Conservation (phyloP, 2,888 invertebrate genomes). For the Cyclophora punctaria region DNA sequence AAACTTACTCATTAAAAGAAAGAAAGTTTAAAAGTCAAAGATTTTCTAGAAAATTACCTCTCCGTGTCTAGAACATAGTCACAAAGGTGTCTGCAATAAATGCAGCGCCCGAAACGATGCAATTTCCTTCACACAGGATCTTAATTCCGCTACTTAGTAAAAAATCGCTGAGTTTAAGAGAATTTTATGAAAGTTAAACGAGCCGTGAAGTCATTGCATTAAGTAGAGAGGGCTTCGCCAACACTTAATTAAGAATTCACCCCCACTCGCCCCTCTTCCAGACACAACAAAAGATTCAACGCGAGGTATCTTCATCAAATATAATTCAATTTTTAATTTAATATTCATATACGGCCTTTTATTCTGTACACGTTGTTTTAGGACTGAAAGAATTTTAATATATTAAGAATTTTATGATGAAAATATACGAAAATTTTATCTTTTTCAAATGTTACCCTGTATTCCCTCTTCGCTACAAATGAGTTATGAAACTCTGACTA, state of each 20-base stretch:
- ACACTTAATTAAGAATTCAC: slow-evolving; percentile 73
- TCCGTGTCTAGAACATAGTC: too few species aligned
- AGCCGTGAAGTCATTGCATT: slow-evolving; percentile 71
- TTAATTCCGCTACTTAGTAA: slow-evolving; percentile 54
- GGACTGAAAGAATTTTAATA: neutral
- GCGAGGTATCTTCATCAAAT: slow-evolving; percentile 55
- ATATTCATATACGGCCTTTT: slow-evolving; percentile 16
- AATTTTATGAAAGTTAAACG: slow-evolving; percentile 73
- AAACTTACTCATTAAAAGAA: too few species aligned
- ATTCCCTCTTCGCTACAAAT: too few species aligned
- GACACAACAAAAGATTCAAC: slow-evolving; percentile 67
- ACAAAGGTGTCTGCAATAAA: neutral
- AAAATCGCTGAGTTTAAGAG: slow-evolving; percentile 67
- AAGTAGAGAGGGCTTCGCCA: slow-evolving; percentile 65
- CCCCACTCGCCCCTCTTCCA: slow-evolving; percentile 40
- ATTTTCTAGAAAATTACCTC: too few species aligned
- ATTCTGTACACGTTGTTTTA: slow-evolving; percentile 24
- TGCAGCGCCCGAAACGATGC: slow-evolving; percentile 4
- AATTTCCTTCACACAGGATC: slow-evolving; percentile 31
- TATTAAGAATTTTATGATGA: too few species aligned
- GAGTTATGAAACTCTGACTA: too few species aligned
- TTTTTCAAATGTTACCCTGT: too few species aligned
- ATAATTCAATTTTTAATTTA: slow-evolving; percentile 62
- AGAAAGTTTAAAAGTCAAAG: too few species aligned
- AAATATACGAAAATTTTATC: too few species aligned